A percentile compares a stretch with the other conserved stretches of the same genome.
Conservation (phyloP, 2,113 vertebrate species). For the Synchiropus splendidus region DNA sequence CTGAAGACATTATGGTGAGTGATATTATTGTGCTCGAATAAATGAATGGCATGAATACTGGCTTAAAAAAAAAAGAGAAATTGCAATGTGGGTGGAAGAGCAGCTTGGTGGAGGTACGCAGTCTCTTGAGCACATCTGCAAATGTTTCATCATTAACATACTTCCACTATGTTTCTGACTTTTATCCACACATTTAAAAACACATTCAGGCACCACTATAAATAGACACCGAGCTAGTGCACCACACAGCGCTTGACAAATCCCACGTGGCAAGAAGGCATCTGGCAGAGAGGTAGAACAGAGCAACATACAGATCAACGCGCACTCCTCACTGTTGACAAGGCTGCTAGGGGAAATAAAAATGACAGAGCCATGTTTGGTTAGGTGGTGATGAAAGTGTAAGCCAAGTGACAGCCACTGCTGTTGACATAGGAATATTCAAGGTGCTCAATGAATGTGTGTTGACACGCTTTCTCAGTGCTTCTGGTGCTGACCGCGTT, state of each 20-base stretch:
- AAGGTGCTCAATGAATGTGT: constrained; percentile 8
- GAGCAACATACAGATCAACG: constrained; percentile 19
- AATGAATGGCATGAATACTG: too few relatives aligned
- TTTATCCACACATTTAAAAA: background rate
- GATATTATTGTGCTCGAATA: too few relatives aligned
- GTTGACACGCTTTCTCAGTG: constrained; percentile 37
- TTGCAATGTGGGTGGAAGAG: too few relatives aligned
- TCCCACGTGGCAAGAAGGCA: constrained; percentile 34
- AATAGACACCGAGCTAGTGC: constrained; percentile 9
- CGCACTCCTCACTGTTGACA: too few relatives aligned
- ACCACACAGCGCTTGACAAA: constrained; percentile 31
- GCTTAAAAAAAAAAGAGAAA: too few relatives aligned
- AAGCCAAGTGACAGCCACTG: constrained; percentile 5
- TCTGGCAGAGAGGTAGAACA: constrained; percentile 37
- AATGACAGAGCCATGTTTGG: background rate
- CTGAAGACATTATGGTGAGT: too few relatives aligned
- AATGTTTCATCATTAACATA: too few relatives aligned
- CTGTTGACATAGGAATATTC: background rate
- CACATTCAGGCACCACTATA: constrained; percentile 1
- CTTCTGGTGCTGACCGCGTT: constrained; percentile 42
- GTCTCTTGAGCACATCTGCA: too few relatives aligned
- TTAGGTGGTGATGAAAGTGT: background rate
- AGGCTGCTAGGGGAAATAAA: background rate
- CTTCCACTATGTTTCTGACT: too few relatives aligned
- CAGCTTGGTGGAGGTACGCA: too few relatives aligned